Percentiles rank a stretch among this genome's conserved stretches.
phyloP scores from a whole-genome alignment of 2,797 vertebrate species.

The Anabacerthia variegaticeps region DNA sequence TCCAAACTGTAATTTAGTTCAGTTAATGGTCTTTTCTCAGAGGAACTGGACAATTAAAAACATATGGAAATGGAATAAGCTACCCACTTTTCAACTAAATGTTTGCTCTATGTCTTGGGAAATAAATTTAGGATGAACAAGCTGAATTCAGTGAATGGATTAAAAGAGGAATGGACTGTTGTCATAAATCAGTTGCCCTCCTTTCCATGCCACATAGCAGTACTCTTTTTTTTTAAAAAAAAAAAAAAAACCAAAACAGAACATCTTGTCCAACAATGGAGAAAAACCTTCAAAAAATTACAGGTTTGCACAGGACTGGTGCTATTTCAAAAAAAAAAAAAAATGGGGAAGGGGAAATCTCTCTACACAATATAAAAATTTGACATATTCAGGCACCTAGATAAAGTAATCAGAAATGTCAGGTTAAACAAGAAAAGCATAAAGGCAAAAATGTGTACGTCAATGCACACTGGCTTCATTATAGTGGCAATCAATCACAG shows the following conservation, averaged over 20 bases:
- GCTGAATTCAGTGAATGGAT: constrained; percentile 41
- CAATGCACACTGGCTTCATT: constrained; percentile 39
- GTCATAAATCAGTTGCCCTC: constrained; percentile 20
- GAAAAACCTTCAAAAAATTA: constrained; percentile 6
- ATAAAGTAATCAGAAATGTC: constrained; percentile 58
- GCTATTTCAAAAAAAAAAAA: neutral
- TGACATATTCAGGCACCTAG: constrained; percentile 36
- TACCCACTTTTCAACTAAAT: constrained; percentile 58
- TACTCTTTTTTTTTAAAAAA: neutral
- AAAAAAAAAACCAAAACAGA: no score
- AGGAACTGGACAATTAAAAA: constrained; percentile 67
- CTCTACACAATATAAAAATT: constrained; percentile 1
- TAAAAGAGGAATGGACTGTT: constrained; percentile 4
- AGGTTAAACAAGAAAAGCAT: constrained; percentile 50
- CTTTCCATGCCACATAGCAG: neutral
- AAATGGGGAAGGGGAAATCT: neutral
- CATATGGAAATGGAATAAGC: constrained; percentile 49
- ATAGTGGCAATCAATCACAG: constrained; percentile 39
- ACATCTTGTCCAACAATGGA: neutral
- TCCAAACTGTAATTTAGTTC: constrained; percentile 67
- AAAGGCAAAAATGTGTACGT: constrained; percentile 36
- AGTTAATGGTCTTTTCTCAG: constrained; percentile 64
- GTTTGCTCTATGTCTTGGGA: constrained; percentile 35
- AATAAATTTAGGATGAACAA: constrained; percentile 51
- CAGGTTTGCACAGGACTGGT: constrained; percentile 7